phyloP scores from a whole-genome alignment of 2,113 vertebrate species.

The Xiphophorus maculatus region DNA sequence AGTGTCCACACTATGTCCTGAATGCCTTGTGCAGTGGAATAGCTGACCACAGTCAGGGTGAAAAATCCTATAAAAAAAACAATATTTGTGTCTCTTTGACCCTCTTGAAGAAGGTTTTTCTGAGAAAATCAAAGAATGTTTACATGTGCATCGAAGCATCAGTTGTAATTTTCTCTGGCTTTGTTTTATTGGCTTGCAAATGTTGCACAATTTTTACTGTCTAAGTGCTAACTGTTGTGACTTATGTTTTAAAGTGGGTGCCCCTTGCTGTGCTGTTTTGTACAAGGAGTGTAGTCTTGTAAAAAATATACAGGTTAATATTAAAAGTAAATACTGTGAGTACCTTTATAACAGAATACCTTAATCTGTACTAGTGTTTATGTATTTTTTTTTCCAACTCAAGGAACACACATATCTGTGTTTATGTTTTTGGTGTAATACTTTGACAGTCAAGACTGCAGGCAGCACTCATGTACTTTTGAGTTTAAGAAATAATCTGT shows the following conservation, averaged over 20 bases:
- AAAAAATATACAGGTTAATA: constrained; percentile 65
- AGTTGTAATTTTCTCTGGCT: constrained; percentile 11
- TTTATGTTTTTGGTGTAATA: constrained; percentile 60
- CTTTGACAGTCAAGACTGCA: constrained; percentile 72
- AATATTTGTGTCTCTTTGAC: constrained; percentile 15
- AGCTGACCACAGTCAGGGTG: neutral
- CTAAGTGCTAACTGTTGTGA: constrained; percentile 56
- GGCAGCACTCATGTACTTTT: constrained; percentile 78
- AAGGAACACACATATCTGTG: constrained; percentile 48
- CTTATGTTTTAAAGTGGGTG: constrained; percentile 36
- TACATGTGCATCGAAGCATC: constrained; percentile 43
- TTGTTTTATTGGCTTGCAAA: constrained; percentile 42
- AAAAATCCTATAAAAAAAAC: neutral
- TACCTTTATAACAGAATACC: constrained; percentile 63
- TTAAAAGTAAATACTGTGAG: constrained; percentile 78
- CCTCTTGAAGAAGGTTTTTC: constrained; percentile 39
- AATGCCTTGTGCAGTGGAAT: neutral
- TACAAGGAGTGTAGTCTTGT: constrained; percentile 45
- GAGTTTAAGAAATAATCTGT: constrained; percentile 52
- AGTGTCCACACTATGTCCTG: neutral
- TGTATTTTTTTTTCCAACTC: constrained; percentile 55
- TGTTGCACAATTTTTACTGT: constrained; percentile 63
- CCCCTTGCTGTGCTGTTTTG: constrained; percentile 33
- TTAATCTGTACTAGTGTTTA: constrained; percentile 68
- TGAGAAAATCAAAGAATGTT: constrained; percentile 45